Percentiles rank a stretch among this genome's conserved stretches.
These are phyloP conservation scores for Halcyon senegalensis DNA, from an alignment of 2,113 vertebrate species.

Conservation along the genomic window DNA sequence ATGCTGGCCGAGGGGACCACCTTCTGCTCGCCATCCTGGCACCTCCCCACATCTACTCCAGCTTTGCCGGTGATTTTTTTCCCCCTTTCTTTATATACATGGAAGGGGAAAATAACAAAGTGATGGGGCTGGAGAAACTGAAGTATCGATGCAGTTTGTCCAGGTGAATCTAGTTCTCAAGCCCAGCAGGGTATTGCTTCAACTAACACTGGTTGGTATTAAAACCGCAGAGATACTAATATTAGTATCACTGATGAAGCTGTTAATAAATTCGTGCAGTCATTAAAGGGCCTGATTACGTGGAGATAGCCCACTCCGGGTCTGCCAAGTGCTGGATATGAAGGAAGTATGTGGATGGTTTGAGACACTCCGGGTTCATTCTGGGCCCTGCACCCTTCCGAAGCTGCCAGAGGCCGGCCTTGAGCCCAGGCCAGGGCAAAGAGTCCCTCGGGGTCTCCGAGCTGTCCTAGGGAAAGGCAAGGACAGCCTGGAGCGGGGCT, in stretches of 20 bases:
- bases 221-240: no score
- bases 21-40: background rate
- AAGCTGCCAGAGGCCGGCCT: background rate
- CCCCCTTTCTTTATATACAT: fast-evolving
- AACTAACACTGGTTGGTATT: background rate
- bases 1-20: background rate
- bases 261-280: background rate
- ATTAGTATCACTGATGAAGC: no score
- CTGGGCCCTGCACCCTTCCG: background rate
- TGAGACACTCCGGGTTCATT: background rate
- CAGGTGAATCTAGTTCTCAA: fast-evolving
- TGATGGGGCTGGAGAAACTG: background rate
- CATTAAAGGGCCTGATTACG: background rate
- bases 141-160: fast-evolving
- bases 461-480: background rate
- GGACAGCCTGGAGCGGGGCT: background rate
- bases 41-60: background rate
- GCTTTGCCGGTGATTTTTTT: fast-evolving
- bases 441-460: background rate
- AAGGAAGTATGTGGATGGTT: fast-evolving
- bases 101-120: background rate
- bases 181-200: fast-evolving
- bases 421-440: background rate
- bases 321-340: background rate
- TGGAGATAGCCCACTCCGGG: background rate